These are phyloP conservation scores for Mimachlamys varia DNA, from an alignment of 2,888 invertebrate genomes.

Conservation along the genomic window DNA sequence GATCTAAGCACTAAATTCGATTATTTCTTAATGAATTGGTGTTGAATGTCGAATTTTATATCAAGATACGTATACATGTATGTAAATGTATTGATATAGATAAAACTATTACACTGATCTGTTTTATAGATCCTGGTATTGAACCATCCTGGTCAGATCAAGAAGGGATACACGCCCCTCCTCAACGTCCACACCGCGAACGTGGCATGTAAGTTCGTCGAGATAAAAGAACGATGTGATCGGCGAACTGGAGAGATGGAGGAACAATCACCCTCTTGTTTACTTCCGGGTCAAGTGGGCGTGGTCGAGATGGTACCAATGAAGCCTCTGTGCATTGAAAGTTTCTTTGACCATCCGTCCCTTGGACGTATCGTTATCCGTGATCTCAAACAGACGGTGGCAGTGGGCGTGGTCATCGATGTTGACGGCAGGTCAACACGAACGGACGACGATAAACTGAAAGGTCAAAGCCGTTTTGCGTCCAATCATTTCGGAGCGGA, in stretches of 20 bases:
- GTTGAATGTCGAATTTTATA: no score
- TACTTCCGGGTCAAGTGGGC: conserved; percentile 97
- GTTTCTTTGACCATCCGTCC: conserved; percentile 98
- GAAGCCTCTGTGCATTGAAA: conserved; percentile 98
- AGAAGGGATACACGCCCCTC: conserved; percentile 98
- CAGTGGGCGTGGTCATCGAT: conserved; percentile 94
- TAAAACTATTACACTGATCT: no score
- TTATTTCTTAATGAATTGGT: no score
- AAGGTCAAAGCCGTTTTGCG: background rate
- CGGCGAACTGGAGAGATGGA: conserved; percentile 93
- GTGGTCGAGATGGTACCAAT: conserved; percentile 95
- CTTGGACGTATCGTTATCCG: conserved; percentile 97
- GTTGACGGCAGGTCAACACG: conserved; percentile 81
- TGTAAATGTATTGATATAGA: no score
- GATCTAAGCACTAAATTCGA: no score
- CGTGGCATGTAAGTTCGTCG: conserved; percentile 99
- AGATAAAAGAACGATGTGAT: conserved; percentile 98
- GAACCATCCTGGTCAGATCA: conserved; percentile 99
- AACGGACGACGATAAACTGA: background rate
- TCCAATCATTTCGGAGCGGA: background rate
- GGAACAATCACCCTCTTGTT: conserved; percentile 89
- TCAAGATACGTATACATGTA: no score
- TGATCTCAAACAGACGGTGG: conserved; percentile 99
- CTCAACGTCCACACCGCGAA: conserved; percentile 99
- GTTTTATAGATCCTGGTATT: conserved; percentile 91